Base-by-base conservation (phyloP, 2,888 invertebrate species). In the Andrena marginata region DNA sequence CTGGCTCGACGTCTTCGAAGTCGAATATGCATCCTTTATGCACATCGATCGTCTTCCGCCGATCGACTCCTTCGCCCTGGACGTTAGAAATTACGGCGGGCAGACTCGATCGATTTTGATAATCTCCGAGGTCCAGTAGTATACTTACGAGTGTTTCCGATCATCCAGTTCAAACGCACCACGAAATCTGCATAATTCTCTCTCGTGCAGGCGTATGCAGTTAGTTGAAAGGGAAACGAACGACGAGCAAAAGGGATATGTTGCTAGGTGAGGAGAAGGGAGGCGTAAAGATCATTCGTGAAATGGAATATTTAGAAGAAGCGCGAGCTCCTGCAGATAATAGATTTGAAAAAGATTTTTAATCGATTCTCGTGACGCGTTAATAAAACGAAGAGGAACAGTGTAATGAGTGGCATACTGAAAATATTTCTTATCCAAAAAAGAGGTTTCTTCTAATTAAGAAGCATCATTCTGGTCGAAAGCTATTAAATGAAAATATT, bases 41-140 rank as follows among this genome's bases (percentile, higher is more conserved):
- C 81, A 89, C 69, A 77, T 54, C 65, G 75, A 67, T 67, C 74
- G 69, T 68, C 79, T 65, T 62, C 26, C 60, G 64, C 74, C 77
- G 76, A 77, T 79, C 71, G 74, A 65, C 54, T 75, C 69, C 48
- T 56, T 63, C 51, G 69, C 77, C 73, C 69, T 10, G 42, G 69
- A 73, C 82, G 77, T 80, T 84, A 68, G 78, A 86, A 88, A 88
- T 86, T 88, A 88, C 60, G 65, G 81, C 59, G 29, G 77, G 60
- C 79, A 84, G 84, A 64, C 74, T 80, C 77, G 82, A 81, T 77
- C 89, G 87, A 90, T 91, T 91, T 89, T 82, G 83, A 87, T 90
- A 89, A 89, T 90, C 89, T 84, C 75, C 82, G 72, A 67, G 79
- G 82, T 65, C 83, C 85, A 74, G 86, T 87, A 88, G 85, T 88